Conservation (phyloP, 2,888 invertebrate species). For the Sicus ferrugineus region DNA sequence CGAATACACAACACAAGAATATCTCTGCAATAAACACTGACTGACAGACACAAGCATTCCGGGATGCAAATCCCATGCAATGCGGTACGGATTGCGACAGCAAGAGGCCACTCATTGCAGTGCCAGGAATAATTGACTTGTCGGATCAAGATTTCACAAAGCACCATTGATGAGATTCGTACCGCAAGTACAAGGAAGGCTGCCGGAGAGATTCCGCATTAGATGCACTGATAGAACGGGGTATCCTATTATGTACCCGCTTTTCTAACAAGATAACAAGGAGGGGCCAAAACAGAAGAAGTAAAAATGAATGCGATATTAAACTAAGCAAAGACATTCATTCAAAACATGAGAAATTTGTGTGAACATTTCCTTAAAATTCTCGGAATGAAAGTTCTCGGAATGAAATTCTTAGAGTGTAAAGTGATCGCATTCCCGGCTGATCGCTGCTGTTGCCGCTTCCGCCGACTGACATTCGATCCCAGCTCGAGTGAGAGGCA, state of each 20-base stretch:
- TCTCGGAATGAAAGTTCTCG: no score
- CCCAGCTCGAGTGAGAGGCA: background rate
- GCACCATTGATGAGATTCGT: constrained; percentile 10
- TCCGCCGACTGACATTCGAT: background rate
- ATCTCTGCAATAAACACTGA: no score
- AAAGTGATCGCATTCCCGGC: background rate
- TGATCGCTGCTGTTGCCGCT: background rate
- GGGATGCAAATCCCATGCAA: constrained; percentile 13
- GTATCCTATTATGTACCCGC: no score
- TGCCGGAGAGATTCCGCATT: no score
- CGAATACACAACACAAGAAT: no score
- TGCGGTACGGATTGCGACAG: background rate
- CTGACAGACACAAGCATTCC: constrained; percentile 5
- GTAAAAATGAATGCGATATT: no score
- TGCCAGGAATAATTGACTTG: constrained; percentile 14
- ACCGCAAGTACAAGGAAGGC: constrained; percentile 13
- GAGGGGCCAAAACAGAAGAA: no score
- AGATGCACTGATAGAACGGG: no score
- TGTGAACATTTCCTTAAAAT: no score
- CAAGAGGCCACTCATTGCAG: constrained; percentile 11
- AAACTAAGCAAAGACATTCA: no score
- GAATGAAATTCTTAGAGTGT: background rate
- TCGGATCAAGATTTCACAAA: constrained; percentile 1
- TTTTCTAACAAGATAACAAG: no score
- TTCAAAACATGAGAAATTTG: no score